phyloP scores from a whole-genome alignment of 1,140 invertebrate species.

The Cheumatopsyche charites region DNA sequence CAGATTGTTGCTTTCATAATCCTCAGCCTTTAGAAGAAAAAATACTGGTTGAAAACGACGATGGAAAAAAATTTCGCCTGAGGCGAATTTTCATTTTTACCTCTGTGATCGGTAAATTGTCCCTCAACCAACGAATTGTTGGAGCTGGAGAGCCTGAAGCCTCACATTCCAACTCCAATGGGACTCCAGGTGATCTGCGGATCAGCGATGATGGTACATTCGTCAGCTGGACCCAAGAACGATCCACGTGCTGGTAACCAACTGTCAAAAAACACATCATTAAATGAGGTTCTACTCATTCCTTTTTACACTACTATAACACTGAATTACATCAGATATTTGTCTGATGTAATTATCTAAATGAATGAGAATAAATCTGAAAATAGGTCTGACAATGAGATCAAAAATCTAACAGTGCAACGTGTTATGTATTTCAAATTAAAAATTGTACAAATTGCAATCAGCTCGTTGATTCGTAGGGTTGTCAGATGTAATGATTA shows the following conservation, averaged over 20 bases:
- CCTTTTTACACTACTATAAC: too few relatives aligned
- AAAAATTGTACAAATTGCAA: too few relatives aligned
- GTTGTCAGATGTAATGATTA: too few relatives aligned
- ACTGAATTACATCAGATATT: too few relatives aligned
- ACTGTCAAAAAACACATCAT: slow-evolving; percentile 23
- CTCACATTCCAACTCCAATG: slow-evolving; percentile 70
- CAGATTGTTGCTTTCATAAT: slow-evolving; percentile 59
- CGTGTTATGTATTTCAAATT: too few relatives aligned
- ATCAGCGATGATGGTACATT: slow-evolving; percentile 55
- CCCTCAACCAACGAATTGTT: slow-evolving; percentile 71
- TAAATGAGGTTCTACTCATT: background rate
- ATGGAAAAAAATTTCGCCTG: background rate
- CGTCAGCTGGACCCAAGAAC: slow-evolving; percentile 61
- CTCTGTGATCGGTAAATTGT: slow-evolving; percentile 64
- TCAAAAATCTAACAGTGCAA: too few relatives aligned
- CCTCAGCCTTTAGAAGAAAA: slow-evolving; percentile 52
- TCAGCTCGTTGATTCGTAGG: too few relatives aligned
- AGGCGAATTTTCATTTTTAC: slow-evolving; percentile 52
- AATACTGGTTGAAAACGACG: too few relatives aligned
- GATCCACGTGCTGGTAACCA: slow-evolving; percentile 2
- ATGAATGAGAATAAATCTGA: too few relatives aligned
- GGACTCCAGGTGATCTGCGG: slow-evolving; percentile 55
- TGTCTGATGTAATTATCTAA: too few relatives aligned
- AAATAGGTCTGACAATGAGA: too few relatives aligned
- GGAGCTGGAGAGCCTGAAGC: slow-evolving; percentile 72